Conservation (phyloP, 2,797 vertebrate genomes). For the Prunella strophiata region DNA sequence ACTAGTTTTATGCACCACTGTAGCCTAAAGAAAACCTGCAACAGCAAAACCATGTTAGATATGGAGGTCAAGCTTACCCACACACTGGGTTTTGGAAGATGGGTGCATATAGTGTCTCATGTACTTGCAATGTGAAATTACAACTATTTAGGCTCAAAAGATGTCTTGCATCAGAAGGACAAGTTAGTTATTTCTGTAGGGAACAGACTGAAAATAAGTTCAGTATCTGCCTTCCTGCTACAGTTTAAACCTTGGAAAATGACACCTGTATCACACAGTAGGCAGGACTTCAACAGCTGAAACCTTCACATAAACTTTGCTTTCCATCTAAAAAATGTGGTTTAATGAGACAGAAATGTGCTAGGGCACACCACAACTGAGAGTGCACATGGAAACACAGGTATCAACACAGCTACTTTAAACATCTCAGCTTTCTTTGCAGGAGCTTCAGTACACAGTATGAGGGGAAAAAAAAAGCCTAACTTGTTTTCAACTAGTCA, state of each 20-base stretch:
- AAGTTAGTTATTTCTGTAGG: not conserved
- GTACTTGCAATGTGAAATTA: not conserved
- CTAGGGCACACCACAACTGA: not conserved
- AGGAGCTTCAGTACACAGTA: not conserved
- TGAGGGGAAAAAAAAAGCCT: accelerated
- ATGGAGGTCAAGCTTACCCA: not conserved
- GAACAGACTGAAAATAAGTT: not conserved
- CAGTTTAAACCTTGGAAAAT: not conserved
- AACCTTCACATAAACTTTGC: not conserved
- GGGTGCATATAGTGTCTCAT: accelerated
- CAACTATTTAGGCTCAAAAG: not conserved
- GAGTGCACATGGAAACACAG: accelerated
- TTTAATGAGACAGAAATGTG: not conserved
- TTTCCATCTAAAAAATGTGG: not conserved
- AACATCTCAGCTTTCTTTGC: not conserved
- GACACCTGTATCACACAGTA: not conserved
- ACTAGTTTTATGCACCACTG: not conserved
- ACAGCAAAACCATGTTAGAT: not conserved
- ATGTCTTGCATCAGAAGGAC: not conserved
- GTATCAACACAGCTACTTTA: not conserved
- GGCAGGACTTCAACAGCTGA: not conserved
- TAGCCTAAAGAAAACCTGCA: not conserved
- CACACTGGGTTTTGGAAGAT: not conserved
- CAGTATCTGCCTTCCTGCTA: not conserved
- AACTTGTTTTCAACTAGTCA: not conserved